Evolutionary conservation across 2,797 vertebrate genomes (phyloP), one percentile per base, ranked within the genome.

Genomic region (Hippoglossus hippoglossus): DNA sequence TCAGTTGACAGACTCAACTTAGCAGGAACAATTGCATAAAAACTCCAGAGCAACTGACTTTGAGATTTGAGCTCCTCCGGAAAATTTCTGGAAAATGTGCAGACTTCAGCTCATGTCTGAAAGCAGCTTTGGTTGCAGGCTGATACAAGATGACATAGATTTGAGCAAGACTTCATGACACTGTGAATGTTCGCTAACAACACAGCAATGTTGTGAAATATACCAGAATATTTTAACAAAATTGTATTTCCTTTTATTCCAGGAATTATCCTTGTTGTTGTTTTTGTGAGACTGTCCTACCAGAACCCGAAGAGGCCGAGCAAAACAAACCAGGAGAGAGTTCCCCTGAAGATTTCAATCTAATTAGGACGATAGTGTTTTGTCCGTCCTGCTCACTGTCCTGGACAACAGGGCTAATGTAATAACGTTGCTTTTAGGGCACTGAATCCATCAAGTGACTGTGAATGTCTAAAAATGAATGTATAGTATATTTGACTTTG

Each of bases 251-350:
- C 53, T 67, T 63, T 58, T 75, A 41, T 89, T 89, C 13, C 85
- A 95, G 94, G 94, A 46, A 87, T 82, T 3, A 94, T 95, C 65
- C 90, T 95, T 22, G 89, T 91, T 22, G 91, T 95, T 21, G 77
- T 94, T 21, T 95, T 95, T 86, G 91, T 94, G 78, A 89, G 92
- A 67, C 84, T 95, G 59, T 95, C 94, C 69, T 94, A 94, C 82
- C 93, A 94, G 88, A 94, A 93, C 59, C 92, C 92, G 54, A 92
- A 94, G 77, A 79, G 67, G 7, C 80, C 83, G 0, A 91, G 86
- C 63, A 93, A 91, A 83, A 77, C 81, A 36, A 93, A 86, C 81
- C 94, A 94, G 83, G 94, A 94, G 75, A 88, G 88, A 81, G 85
- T 91, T 44, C 94, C 93, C 11, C 88, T 95, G 18, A 93, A 91